A percentile compares a stretch with the other conserved stretches of the same genome.
phyloP scores from a whole-genome alignment of 2,113 vertebrate genomes.

The Corynorhinus townsendii region DNA sequence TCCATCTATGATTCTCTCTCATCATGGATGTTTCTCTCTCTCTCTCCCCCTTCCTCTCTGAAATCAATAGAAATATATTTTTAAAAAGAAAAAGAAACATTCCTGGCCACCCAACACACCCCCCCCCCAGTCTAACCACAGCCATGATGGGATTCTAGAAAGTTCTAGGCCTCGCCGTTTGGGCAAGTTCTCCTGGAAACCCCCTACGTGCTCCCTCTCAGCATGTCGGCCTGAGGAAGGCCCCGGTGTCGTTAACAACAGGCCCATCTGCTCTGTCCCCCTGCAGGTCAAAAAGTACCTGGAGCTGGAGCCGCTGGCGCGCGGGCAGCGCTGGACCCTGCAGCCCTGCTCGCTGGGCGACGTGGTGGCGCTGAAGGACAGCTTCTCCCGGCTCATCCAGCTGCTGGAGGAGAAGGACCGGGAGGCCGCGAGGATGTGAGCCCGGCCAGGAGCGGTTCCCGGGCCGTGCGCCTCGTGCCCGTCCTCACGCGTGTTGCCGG shows the following conservation, averaged over 20 bases:
- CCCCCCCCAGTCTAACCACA: constrained; percentile 55
- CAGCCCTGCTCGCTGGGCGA: constrained; percentile 91
- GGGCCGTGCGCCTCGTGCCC: too few relatives aligned
- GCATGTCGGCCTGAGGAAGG: background rate
- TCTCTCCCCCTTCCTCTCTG: too few relatives aligned
- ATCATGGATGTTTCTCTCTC: too few relatives aligned
- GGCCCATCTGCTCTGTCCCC: background rate
- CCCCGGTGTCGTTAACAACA: constrained; percentile 39
- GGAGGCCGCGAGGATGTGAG: constrained; percentile 92
- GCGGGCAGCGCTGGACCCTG: constrained; percentile 97
- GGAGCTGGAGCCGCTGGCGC: constrained; percentile 96
- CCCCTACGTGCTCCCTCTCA: background rate
- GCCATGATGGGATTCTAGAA: constrained; percentile 52
- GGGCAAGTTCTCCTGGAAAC: background rate
- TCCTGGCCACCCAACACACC: constrained; percentile 58
- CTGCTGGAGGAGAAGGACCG: constrained; percentile 94
- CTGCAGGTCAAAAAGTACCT: constrained; percentile 97
- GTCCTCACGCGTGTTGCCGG: too few relatives aligned
- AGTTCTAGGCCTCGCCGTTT: background rate
- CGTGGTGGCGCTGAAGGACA: constrained; percentile 92
- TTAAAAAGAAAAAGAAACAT: constrained; percentile 53
- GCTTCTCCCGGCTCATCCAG: constrained; percentile 92
- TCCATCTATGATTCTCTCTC: too few relatives aligned
- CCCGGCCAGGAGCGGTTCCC: too few relatives aligned
- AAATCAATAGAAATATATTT: too few relatives aligned